These are phyloP conservation scores for Xanthia togata DNA, from an alignment of 2,888 invertebrate species.

Conservation along the genomic window DNA sequence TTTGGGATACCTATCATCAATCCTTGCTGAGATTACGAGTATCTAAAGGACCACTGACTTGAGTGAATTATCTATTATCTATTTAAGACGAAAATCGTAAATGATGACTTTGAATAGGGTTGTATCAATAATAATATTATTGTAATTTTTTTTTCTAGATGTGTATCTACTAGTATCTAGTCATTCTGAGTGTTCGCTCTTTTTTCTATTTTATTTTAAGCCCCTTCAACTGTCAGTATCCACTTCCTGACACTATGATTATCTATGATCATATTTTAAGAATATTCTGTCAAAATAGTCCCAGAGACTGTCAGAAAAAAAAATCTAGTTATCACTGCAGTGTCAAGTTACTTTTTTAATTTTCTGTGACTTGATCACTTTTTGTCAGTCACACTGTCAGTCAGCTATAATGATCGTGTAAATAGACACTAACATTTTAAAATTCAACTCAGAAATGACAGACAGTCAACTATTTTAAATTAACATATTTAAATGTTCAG, in stretches of 20 bases:
- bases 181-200: no score
- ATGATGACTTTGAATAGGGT: no score
- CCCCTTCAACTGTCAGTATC: not conserved
- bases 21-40: no score
- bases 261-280: no score
- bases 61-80: no score
- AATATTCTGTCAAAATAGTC: not conserved
- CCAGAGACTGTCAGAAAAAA: not conserved
- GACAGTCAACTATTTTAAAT: conserved; percentile 6
- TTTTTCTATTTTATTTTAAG: no score
- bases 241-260: not conserved
- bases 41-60: no score
- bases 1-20: not conserved
- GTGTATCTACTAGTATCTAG: no score
- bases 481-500: not conserved
- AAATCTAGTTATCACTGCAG: no score
- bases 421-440: conserved; percentile 16
- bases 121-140: no score
- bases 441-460: conserved; percentile 11
- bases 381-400: not conserved
- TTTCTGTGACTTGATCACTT: not conserved
- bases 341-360: not conserved
- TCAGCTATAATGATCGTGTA: conserved; percentile 2
- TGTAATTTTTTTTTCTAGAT: no score
- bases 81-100: no score